Conservation (phyloP, 2,888 invertebrate species). For the Eutolmus rufibarbis region DNA sequence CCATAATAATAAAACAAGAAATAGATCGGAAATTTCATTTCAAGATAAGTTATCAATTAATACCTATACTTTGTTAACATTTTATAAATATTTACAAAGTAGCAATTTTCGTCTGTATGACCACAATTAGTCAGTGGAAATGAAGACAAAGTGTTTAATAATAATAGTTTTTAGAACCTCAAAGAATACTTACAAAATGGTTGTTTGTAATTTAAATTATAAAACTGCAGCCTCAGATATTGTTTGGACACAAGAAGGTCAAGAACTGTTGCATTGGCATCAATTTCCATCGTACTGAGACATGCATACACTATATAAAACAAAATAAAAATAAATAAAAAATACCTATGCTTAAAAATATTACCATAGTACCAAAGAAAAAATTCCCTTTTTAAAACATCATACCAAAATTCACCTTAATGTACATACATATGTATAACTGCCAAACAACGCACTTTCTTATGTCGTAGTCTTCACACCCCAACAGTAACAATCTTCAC, state of each 20-base stretch:
- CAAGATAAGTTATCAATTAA: no score
- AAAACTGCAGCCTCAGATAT: not conserved
- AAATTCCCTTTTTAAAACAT: no score
- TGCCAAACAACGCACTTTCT: not conserved
- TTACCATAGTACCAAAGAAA: not conserved
- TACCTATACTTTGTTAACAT: no score
- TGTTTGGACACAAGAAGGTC: not conserved
- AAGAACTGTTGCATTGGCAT: not conserved
- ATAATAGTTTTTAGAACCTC: not conserved
- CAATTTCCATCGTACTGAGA: not conserved
- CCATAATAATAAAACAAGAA: no score
- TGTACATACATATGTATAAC: no score
- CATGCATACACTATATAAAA: not conserved
- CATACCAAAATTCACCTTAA: not conserved
- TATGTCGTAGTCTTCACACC: not conserved
- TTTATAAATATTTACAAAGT: no score
- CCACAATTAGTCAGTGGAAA: not conserved
- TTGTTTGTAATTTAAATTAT: constrained; percentile 16
- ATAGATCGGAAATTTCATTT: no score
- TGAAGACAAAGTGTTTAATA: not conserved
- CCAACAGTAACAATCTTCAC: not conserved
- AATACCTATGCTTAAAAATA: not conserved
- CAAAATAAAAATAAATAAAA: not conserved
- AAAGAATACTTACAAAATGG: constrained; percentile 15
- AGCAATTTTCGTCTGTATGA: no score